Evolutionary conservation across 2,888 invertebrate species (phyloP).

Genomic region (Omphaloscelis lunosa): DNA sequence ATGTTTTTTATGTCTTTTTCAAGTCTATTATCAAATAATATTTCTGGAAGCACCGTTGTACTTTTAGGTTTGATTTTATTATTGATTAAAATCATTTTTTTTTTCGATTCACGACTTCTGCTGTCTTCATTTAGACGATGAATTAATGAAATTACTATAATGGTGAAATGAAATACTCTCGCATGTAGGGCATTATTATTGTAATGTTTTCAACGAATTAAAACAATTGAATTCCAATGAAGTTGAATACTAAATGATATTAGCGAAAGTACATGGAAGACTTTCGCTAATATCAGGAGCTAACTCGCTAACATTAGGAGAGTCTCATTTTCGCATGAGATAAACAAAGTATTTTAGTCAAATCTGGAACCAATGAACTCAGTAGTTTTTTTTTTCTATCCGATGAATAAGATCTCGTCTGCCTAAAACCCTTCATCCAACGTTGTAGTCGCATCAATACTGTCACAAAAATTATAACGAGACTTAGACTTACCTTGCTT

Average conservation of each 20-base stretch:
- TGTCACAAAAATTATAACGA: too few species aligned
- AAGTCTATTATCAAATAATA: slow-evolving; percentile 42
- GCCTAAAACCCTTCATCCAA: too few species aligned
- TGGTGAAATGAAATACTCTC: neutral
- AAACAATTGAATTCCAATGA: slow-evolving; percentile 2
- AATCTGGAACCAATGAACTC: too few species aligned
- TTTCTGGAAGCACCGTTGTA: slow-evolving; percentile 25
- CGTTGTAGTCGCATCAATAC: too few species aligned
- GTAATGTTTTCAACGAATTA: slow-evolving; percentile 6
- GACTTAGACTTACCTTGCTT: too few species aligned
- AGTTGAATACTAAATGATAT: neutral
- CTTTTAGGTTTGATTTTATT: neutral
- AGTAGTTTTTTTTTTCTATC: too few species aligned
- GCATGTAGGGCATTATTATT: neutral
- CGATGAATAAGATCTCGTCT: too few species aligned
- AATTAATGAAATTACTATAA: slow-evolving; percentile 7
- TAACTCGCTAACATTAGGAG: too few species aligned
- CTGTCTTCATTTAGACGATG: neutral
- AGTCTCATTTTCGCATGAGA: too few species aligned
- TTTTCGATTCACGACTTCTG: neutral
- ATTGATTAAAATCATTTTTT: slow-evolving; percentile 5
- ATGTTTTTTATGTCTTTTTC: slow-evolving; percentile 51
- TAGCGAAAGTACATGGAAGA: neutral
- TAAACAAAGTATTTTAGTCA: too few species aligned
- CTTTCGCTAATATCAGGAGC: too few species aligned